Conservation (phyloP, 2,888 invertebrate genomes). For the Resseliella maxima region DNA sequence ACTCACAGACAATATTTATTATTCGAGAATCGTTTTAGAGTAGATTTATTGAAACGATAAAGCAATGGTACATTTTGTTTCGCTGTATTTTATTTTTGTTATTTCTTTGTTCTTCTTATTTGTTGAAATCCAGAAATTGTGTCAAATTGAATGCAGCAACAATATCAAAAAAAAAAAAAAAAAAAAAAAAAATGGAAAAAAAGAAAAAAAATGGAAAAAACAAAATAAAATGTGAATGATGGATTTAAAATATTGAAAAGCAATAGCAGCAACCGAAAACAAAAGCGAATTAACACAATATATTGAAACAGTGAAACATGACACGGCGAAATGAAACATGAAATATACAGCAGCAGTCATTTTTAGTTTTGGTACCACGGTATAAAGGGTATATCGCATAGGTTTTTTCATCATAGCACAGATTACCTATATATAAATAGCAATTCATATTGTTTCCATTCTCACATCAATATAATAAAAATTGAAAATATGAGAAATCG, state of each 20-base stretch:
- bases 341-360: not conserved
- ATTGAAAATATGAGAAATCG: not conserved
- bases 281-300: not conserved
- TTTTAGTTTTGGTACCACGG: not conserved
- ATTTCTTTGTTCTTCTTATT: no score
- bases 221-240: not conserved
- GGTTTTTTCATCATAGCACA: not conserved
- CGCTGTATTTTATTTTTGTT: no score
- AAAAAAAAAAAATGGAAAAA: not conserved
- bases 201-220: not conserved
- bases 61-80: not conserved
- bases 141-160: not conserved
- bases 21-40: not conserved
- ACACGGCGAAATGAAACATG: no score
- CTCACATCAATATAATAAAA: not conserved
- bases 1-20: not conserved
- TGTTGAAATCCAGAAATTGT: not conserved
- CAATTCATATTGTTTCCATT: slow-evolving; percentile 16
- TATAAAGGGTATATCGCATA: not conserved
- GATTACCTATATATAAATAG: not conserved
- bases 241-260: not conserved
- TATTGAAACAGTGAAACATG: no score
- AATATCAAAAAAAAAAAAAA: not conserved
- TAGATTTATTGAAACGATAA: not conserved
- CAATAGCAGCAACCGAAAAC: no score